Evolutionary conservation across 2,113 vertebrate species (phyloP).

Genomic region (Halichoeres trimaculatus): DNA sequence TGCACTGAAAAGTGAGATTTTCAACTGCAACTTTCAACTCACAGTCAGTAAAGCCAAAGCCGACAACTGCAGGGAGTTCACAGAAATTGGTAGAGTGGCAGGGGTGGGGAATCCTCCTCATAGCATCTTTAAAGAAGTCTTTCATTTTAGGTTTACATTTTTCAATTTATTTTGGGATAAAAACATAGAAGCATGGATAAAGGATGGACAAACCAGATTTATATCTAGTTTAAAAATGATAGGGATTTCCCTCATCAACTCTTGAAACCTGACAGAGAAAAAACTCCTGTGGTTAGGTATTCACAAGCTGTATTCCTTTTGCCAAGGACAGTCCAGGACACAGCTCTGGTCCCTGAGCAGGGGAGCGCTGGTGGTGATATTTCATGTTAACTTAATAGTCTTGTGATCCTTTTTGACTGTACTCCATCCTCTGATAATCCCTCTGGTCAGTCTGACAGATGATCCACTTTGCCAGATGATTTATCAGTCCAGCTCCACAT

Average conservation of each 20-base stretch:
- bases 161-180: too few species aligned
- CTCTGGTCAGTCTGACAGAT: neutral
- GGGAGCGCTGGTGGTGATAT: slow-evolving; percentile 16
- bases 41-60: too few species aligned
- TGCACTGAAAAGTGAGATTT: too few species aligned
- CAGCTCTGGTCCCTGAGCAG: slow-evolving; percentile 23
- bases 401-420: neutral
- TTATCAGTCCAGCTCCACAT: slow-evolving; percentile 14
- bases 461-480: neutral
- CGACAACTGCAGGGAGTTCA: too few species aligned
- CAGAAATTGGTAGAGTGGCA: too few species aligned
- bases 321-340: slow-evolving; percentile 44
- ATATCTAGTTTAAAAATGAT: neutral
- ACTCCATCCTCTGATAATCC: slow-evolving; percentile 17
- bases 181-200: too few species aligned
- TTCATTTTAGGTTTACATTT: too few species aligned
- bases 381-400: slow-evolving; percentile 10
- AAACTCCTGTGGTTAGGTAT: slow-evolving; percentile 38
- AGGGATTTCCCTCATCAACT: slow-evolving; percentile 45
- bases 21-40: too few species aligned
- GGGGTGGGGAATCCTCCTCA: too few species aligned
- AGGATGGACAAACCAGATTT: neutral
- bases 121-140: too few species aligned
- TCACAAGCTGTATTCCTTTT: slow-evolving; percentile 14
- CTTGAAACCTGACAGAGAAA: slow-evolving; percentile 6